Conservation (phyloP, 2,797 vertebrate genomes). For the Limosa lapponica region DNA sequence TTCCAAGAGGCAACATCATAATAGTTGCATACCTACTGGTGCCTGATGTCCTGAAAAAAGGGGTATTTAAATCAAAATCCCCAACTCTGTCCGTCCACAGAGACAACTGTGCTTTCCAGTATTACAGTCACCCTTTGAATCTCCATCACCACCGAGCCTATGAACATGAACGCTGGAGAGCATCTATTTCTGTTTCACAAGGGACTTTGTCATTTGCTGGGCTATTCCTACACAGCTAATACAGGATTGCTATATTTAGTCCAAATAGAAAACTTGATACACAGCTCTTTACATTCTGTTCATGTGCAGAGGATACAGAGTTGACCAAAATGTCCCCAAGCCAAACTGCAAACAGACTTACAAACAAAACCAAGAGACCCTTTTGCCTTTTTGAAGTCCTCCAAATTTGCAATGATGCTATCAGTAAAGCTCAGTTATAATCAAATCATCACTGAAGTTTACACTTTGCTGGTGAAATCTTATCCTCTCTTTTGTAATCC, state of each 20-base stretch:
- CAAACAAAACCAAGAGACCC: neutral
- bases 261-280: neutral
- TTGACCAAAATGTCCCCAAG: neutral
- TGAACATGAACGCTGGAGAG: neutral
- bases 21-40: neutral
- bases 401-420: neutral
- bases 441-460: neutral
- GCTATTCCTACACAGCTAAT: neutral
- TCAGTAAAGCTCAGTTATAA: neutral
- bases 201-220: neutral
- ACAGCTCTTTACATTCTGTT: neutral
- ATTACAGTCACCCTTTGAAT: neutral
- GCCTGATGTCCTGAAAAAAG: neutral
- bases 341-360: neutral
- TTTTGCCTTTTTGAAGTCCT: neutral
- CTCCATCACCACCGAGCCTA: neutral
- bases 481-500: neutral
- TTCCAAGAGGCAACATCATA: neutral
- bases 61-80: neutral
- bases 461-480: neutral
- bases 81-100: neutral
- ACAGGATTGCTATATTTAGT: neutral
- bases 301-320: neutral
- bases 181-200: conserved; percentile 18
- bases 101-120: neutral